Percentiles rank a stretch among this genome's conserved stretches.
Evolutionary conservation across 2,888 invertebrate genomes (phyloP).

Genomic region (Caenorhabditis sp.): DNA sequence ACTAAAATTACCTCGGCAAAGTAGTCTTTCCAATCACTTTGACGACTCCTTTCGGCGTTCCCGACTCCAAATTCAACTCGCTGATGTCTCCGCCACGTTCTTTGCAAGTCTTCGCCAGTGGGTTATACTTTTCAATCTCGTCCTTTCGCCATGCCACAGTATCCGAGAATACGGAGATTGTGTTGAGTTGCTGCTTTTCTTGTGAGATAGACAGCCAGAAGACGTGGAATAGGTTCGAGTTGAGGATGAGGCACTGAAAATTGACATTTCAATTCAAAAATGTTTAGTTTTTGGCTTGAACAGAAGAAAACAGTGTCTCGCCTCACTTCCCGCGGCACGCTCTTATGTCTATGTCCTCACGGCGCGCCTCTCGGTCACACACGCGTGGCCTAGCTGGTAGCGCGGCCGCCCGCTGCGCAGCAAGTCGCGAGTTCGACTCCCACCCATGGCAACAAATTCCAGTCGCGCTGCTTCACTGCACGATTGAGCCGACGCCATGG

Average conservation of each 20-base stretch:
- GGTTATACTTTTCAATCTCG: slow-evolving; percentile 33
- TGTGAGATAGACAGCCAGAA: slow-evolving; percentile 76
- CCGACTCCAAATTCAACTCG: slow-evolving; percentile 5
- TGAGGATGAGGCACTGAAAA: slow-evolving; percentile 75
- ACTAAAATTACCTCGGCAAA: slow-evolving; percentile 50
- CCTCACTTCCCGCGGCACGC: not conserved
- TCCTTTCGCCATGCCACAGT: slow-evolving; percentile 57
- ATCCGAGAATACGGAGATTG: slow-evolving; percentile 79
- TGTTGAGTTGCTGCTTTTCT: slow-evolving; percentile 69
- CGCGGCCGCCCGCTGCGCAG: not conserved
- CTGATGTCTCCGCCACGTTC: not conserved
- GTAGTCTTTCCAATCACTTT: slow-evolving; percentile 49
- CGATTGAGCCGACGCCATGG: slow-evolving; percentile 69
- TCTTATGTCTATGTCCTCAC: not conserved
- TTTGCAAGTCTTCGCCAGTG: slow-evolving; percentile 24
- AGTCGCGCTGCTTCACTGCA: slow-evolving; percentile 43
- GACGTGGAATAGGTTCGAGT: slow-evolving; percentile 75
- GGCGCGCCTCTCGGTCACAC: not conserved
- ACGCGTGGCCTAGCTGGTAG: slow-evolving; percentile 24
- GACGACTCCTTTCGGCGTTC: slow-evolving; percentile 59
- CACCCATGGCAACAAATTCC: slow-evolving; percentile 69
- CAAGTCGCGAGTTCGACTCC: slow-evolving; percentile 41
- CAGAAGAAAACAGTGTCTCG: not conserved
- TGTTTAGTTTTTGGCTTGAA: too few species aligned
- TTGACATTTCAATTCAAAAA: too few species aligned